Base-by-base conservation (phyloP, 2,113 vertebrate species). In the Sturnus vulgaris region DNA sequence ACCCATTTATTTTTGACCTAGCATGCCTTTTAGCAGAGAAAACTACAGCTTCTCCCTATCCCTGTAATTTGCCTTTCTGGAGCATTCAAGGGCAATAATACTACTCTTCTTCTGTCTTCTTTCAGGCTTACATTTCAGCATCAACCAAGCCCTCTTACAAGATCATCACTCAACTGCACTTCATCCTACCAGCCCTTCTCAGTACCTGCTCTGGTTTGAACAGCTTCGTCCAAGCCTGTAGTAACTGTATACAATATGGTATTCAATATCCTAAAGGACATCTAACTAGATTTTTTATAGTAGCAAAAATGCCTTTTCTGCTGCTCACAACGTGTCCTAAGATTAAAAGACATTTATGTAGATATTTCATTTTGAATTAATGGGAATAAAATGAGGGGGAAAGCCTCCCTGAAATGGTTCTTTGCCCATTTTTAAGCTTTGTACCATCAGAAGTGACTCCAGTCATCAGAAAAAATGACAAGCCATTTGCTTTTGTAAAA, bases 1-100 rank as follows among this genome's bases (percentile, higher is more conserved):
- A 79, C 23, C 20, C 53, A 33, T 79, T 92, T 82, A 84, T 91
- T 95, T 86, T 93, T 88, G 33, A 65, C 75, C 77, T 86, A 81
- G 47, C 17, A 55, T 56, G 86, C 13, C 47, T 90, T 88, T 80
- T 39, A 95, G 76, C 59, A 83, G 25, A 86, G 86, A 86, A 94
- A 90, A 95, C 44, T 47, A 83, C 3, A 84, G 64, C 23, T 90
- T 88, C 82, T 80, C 42, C 42, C 30, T 75, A 11, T 60, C 55
- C 75, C 88, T 88, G 60, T 69, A 77, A 83, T 83, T 93, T 94
- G 47, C 35, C 55, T 92, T 81, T 81, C 55, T 77, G 25, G 37
- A 77, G 55, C 64, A 66, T 90, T 68, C 83, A 77, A 76, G 31
- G 55, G 55, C 63, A 63, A 13, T 64, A 79, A 80, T 47, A 44